phyloP scores from a whole-genome alignment of 2,797 vertebrate genomes.

The Myotis pilosus region DNA sequence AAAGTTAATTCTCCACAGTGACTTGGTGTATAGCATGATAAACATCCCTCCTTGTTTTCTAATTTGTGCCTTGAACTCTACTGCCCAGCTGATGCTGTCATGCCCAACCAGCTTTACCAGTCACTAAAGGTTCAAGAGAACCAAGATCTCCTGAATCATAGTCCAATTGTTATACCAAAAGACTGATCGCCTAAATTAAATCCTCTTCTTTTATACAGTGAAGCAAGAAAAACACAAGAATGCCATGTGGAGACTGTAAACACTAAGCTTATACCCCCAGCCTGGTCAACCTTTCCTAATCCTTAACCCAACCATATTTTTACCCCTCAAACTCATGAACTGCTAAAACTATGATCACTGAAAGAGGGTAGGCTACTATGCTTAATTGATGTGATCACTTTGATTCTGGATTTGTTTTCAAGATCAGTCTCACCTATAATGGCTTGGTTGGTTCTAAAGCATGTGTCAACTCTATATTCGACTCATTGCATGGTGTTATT shows the following conservation, averaged over 20 bases:
- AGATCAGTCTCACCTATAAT: neutral
- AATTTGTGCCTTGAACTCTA: neutral
- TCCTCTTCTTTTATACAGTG: neutral
- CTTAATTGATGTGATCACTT: neutral
- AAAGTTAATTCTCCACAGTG: neutral
- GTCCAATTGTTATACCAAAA: neutral
- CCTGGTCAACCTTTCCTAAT: neutral
- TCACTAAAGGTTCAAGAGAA: neutral
- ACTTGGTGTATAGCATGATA: neutral
- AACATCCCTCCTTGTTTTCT: neutral
- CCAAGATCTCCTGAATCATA: neutral
- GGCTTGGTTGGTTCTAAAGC: neutral
- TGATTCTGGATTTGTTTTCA: neutral
- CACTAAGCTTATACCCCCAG: neutral
- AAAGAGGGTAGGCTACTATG: neutral
- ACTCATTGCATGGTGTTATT: neutral
- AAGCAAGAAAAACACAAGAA: neutral
- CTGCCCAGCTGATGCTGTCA: rapidly evolving
- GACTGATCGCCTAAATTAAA: neutral
- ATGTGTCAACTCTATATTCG: neutral
- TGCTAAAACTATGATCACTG: neutral
- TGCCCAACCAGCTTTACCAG: neutral
- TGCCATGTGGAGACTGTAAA: neutral
- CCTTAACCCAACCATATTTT: neutral
- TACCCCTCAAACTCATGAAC: neutral